A percentile compares a stretch with the other conserved stretches of the same genome.
These are phyloP conservation scores for Merodon equestris DNA, from an alignment of 2,888 invertebrate genomes.

Conservation along the genomic window DNA sequence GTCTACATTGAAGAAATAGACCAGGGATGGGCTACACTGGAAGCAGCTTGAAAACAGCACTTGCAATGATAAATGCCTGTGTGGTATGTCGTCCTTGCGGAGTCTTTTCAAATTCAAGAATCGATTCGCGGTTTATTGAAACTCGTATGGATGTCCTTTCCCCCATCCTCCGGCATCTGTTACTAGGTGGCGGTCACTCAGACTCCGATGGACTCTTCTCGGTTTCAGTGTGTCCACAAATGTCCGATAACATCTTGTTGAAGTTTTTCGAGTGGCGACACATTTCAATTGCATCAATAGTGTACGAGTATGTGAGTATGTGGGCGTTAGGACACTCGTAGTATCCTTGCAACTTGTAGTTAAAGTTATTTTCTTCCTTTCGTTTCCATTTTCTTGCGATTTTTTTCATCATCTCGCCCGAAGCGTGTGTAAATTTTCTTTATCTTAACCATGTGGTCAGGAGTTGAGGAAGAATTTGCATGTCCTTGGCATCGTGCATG, in stretches of 20 bases:
- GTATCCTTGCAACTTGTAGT: too few relatives aligned
- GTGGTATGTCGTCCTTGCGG: conserved; percentile 34
- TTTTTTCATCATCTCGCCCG: too few relatives aligned
- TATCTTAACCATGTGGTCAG: conserved; percentile 55
- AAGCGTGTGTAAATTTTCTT: conserved; percentile 32
- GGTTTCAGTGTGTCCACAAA: too few relatives aligned
- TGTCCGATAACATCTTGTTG: conserved; percentile 62
- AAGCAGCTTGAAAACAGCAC: background rate
- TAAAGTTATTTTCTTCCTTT: too few relatives aligned
- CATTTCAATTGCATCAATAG: conserved; percentile 60
- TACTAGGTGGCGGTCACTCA: too few relatives aligned
- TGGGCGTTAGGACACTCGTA: too few relatives aligned
- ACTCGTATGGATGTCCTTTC: conserved; percentile 7
- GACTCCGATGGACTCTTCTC: too few relatives aligned
- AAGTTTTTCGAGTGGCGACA: conserved; percentile 55
- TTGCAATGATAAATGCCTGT: conserved; percentile 60
- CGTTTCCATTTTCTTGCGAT: too few relatives aligned
- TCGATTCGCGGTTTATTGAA: conserved; percentile 65
- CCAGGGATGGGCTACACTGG: too few relatives aligned
- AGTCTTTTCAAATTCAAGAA: conserved; percentile 64
- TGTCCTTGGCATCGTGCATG: too few relatives aligned
- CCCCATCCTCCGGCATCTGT: too few relatives aligned
- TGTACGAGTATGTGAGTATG: conserved; percentile 21
- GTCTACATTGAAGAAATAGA: too few relatives aligned
- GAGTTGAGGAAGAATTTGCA: conserved; percentile 41